A percentile compares a stretch with the other conserved stretches of the same genome.
These are phyloP conservation scores for Ceriagrion tenellum DNA, from an alignment of 2,888 invertebrate genomes.

Conservation along the genomic window DNA sequence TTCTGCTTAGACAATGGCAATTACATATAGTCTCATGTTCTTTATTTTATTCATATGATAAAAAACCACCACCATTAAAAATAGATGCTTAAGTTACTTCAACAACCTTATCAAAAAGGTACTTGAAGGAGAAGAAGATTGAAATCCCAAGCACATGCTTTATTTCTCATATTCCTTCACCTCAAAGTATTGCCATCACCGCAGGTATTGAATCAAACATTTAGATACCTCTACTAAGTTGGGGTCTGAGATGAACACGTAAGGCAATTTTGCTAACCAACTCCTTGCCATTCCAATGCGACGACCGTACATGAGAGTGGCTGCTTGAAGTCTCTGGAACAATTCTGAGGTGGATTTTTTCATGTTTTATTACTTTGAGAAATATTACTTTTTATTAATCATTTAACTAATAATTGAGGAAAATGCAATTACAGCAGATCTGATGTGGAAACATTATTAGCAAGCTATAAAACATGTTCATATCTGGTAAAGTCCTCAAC, in stretches of 20 bases:
- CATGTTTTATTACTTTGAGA: background rate
- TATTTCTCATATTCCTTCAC: background rate
- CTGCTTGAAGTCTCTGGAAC: constrained; percentile 79
- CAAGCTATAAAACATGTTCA: no score
- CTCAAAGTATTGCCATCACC: background rate
- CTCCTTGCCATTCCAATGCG: constrained; percentile 79
- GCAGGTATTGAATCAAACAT: background rate
- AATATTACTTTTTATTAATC: background rate
- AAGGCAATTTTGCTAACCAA: constrained; percentile 79
- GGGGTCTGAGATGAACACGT: constrained; percentile 74
- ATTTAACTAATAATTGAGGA: no score
- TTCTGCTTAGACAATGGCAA: no score
- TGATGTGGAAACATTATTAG: no score
- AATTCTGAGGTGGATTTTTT: constrained; percentile 76
- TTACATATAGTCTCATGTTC: no score
- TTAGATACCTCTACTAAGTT: constrained; percentile 70
- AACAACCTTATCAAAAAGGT: no score
- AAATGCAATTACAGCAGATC: no score
- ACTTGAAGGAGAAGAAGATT: background rate
- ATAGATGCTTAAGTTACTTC: no score
- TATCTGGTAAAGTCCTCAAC: no score
- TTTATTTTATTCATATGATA: background rate
- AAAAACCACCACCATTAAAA: background rate
- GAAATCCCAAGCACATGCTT: background rate
- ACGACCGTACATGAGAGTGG: constrained; percentile 79